Conservation (phyloP, 2,797 vertebrate genomes). For the Thripadectes ignobilis region DNA sequence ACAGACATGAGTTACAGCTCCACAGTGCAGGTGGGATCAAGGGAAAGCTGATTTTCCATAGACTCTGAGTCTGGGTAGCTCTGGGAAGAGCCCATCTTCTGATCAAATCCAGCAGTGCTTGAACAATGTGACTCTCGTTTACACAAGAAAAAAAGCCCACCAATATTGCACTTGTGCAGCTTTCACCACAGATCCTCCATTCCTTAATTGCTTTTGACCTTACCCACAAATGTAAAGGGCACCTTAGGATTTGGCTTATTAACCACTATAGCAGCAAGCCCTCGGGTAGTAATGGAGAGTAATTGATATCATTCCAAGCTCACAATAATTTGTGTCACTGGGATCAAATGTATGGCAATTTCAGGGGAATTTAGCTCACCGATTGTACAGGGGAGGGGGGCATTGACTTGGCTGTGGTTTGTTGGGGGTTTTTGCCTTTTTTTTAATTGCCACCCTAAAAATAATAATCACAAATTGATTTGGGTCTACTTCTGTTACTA, state of each 20-base stretch:
- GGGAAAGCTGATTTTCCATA: not conserved
- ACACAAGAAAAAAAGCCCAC: not conserved
- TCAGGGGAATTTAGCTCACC: conserved; percentile 7
- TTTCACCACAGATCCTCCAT: not conserved
- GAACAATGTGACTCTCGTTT: not conserved
- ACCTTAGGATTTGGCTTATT: conserved; percentile 47
- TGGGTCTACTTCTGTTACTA: not conserved
- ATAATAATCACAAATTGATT: not conserved
- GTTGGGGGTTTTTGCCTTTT: not conserved
- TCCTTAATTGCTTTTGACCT: conserved; percentile 52
- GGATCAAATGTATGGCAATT: conserved; percentile 12
- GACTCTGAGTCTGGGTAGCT: not conserved
- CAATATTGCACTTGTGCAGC: not conserved
- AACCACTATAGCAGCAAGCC: conserved; percentile 7
- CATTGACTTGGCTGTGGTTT: not conserved
- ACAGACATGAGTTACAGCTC: rapidly evolving
- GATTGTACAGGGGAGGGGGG: not conserved
- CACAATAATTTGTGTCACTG: conserved; percentile 3
- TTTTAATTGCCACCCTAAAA: not conserved
- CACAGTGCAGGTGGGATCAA: not conserved
- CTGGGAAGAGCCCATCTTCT: not conserved
- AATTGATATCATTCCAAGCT: conserved; percentile 29
- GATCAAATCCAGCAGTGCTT: not conserved
- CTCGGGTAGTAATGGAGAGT: not conserved
- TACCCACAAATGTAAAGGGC: conserved; percentile 16